Evolutionary conservation across 2,113 vertebrate genomes (phyloP).

Genomic region (Saiga tatarica): DNA sequence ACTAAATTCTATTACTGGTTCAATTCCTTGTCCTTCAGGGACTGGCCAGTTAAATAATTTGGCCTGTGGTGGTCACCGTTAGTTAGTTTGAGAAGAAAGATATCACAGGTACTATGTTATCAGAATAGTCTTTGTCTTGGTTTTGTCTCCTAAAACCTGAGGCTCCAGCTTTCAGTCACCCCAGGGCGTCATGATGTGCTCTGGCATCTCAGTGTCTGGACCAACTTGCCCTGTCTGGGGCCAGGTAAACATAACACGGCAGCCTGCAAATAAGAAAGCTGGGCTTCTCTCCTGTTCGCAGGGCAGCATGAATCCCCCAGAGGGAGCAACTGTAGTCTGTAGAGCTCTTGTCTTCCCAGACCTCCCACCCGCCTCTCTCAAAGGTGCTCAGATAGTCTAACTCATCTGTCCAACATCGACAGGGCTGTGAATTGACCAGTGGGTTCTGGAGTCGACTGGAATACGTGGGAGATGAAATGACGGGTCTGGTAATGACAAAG

Average conservation of each 20-base stretch:
- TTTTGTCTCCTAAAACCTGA: not conserved
- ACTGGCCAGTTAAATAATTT: not conserved
- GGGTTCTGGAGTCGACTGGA: constrained; percentile 92
- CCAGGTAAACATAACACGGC: not conserved
- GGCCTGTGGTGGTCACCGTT: not conserved
- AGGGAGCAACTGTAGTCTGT: not conserved
- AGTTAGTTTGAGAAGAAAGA: not conserved
- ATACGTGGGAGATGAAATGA: constrained; percentile 88
- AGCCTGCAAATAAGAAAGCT: not conserved
- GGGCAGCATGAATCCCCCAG: not conserved
- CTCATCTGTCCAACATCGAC: not conserved
- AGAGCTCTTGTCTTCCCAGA: not conserved
- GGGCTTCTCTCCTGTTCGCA: not conserved
- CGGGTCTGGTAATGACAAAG: constrained; percentile 87
- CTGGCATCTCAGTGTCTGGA: not conserved
- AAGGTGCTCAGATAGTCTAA: not conserved
- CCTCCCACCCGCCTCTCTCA: not conserved
- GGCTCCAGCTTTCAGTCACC: not conserved
- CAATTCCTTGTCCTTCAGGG: not conserved
- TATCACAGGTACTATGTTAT: not conserved
- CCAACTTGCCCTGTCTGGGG: not conserved
- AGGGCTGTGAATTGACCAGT: constrained; percentile 84
- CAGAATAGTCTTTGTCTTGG: not conserved
- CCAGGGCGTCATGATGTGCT: not conserved
- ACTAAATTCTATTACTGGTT: not conserved